Base-by-base conservation (phyloP, 1,140 invertebrate species). In the Rhagoletis pomonella region DNA sequence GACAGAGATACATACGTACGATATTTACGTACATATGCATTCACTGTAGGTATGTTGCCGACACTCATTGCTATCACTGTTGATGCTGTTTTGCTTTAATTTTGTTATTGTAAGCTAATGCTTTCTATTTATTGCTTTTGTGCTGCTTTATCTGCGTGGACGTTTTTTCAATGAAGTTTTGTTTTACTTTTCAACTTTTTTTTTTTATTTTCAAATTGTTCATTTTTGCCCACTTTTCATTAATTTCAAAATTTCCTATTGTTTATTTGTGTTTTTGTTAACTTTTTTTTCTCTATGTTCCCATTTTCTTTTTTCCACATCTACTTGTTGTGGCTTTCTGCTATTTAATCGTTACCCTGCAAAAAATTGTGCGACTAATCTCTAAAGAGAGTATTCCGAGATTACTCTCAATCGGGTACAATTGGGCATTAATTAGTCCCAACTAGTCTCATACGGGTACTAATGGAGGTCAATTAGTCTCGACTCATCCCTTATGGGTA, bases 201-300 rank as follows among this genome's bases (percentile, higher is more conserved):
- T n/a, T n/a, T 62, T 62, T 12, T 62, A 14, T 47, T 5, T 47
- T 14, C 1, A 42, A 73, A 73, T 44, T 73, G 67, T 12, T 42
- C 67, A 73, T 73, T 73, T 73, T 73, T 73, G 67, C 42, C 67
- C n/a, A 47, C 67, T 73, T 44, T 73, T 73, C 39, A 73, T 73
- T 47, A 73, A 73, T 44, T 73, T 17, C 4, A 17, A 73, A 73
- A 44, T 44, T 47, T 17, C 39, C 42, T n/a, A 44, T 73, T 73
- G 39, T 4, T 47, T 67, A 39, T 10, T 39, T 67, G 44, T 42
- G 3, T n/a, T 47, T n/a, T 73, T 47, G 42, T 73, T 73, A 17
- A 12, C 6, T 17, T 73, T 4, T 47, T n/a, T 44, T 73, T 47
- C 10, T 55, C 5, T 55, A 55, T 55, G 50, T 47, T 17, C 5